Evolutionary conservation across 2,113 vertebrate species (phyloP).

Genomic region (Lophura nycthemera): DNA sequence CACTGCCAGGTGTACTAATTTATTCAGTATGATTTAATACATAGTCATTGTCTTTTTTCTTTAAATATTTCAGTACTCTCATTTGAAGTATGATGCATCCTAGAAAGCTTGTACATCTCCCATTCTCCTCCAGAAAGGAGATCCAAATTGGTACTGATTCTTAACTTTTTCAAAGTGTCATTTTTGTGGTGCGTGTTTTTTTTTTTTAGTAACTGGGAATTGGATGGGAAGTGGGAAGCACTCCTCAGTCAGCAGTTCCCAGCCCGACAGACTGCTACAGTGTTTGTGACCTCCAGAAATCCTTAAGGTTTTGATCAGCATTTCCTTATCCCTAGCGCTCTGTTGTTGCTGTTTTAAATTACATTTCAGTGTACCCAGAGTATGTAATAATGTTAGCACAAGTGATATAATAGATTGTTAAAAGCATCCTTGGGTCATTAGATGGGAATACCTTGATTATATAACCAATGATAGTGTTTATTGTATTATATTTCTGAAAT

Average conservation of each 20-base stretch:
- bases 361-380: neutral
- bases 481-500: constrained; percentile 21
- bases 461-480: constrained; percentile 13
- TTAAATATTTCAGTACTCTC: neutral
- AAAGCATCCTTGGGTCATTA: constrained; percentile 42
- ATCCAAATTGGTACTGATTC: neutral
- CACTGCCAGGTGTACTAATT: neutral
- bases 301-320: constrained; percentile 10
- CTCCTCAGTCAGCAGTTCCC: neutral
- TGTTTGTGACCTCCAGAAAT: constrained; percentile 23
- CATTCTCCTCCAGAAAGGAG: neutral
- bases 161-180: neutral
- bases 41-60: neutral
- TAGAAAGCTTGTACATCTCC: neutral
- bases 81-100: neutral
- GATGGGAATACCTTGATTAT: constrained; percentile 21
- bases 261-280: neutral
- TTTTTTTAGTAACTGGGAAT: neutral
- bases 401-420: constrained; percentile 51
- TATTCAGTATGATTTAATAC: neutral
- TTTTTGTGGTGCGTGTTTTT: too few species aligned
- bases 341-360: constrained; percentile 43
- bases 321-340: constrained; percentile 3
- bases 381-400: constrained; percentile 35
- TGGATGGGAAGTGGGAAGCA: neutral